Conservation (phyloP, 2,797 vertebrate genomes). For the Enteromius mattozi region DNA sequence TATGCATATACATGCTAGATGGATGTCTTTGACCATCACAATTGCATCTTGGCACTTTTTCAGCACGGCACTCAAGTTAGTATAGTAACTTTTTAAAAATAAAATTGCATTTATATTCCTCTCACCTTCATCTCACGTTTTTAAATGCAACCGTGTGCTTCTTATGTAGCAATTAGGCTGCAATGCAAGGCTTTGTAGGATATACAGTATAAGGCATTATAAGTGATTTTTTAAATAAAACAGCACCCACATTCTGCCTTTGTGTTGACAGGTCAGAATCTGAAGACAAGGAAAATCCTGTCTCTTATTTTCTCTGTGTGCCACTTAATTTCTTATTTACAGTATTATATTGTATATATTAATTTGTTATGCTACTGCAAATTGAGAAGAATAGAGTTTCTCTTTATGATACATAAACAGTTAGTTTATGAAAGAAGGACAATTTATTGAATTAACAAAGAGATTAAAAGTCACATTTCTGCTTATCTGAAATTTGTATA, state of each 20-base stretch:
- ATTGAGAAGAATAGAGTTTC: background rate
- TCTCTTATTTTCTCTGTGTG: background rate
- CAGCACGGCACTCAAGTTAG: background rate
- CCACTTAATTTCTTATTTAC: background rate
- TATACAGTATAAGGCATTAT: background rate
- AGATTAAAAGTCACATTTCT: background rate
- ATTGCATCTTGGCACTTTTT: background rate
- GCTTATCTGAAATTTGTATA: background rate
- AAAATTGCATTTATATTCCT: background rate
- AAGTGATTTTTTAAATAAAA: background rate
- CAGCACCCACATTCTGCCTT: background rate
- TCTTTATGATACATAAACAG: background rate
- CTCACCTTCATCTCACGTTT: background rate
- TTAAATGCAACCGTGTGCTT: background rate
- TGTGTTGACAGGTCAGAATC: background rate
- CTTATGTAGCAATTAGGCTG: background rate
- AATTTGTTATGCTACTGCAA: background rate
- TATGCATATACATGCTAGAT: background rate
- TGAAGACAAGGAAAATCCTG: background rate
- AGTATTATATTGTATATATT: background rate
- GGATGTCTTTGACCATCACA: background rate
- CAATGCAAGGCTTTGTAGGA: background rate
- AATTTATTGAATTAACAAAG: background rate
- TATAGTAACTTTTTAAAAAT: background rate
- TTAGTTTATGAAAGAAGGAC: background rate